Evolutionary conservation across 2,797 vertebrate genomes (phyloP).

Genomic region (Paratrypauchen microcephalus): DNA sequence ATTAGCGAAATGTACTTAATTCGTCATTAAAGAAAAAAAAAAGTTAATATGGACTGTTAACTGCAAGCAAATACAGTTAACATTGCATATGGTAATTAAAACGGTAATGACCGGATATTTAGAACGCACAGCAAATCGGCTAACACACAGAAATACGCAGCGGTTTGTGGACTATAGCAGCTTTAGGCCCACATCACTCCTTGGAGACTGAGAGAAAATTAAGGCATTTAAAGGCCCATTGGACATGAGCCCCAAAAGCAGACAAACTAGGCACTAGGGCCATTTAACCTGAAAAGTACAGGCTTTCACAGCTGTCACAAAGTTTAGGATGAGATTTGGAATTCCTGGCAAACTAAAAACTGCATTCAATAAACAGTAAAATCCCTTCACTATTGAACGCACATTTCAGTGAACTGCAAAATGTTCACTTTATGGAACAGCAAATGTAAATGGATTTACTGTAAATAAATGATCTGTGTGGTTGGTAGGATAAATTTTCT

Average conservation of each 20-base stretch:
- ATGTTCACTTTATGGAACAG: not conserved
- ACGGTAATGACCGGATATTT: not conserved
- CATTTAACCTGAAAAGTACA: conserved; percentile 1
- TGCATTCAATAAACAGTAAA: not conserved
- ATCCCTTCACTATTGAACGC: not conserved
- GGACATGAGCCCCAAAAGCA: not conserved
- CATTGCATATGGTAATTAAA: too few relatives aligned
- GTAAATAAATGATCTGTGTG: too few relatives aligned
- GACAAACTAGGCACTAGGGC: not conserved
- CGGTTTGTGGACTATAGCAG: not conserved
- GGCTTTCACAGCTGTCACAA: not conserved
- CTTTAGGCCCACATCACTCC: not conserved
- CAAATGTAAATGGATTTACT: not conserved
- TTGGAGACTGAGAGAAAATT: not conserved
- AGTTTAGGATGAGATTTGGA: not conserved
- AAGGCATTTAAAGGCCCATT: conserved; percentile 10
- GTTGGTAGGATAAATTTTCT: too few relatives aligned
- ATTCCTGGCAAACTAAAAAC: not conserved
- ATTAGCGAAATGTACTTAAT: too few relatives aligned
- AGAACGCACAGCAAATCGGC: not conserved
- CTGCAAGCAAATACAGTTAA: not conserved
- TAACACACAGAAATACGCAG: too few relatives aligned
- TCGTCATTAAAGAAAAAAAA: not conserved
- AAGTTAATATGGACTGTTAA: not conserved
- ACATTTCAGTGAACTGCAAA: not conserved